These are phyloP conservation scores for Scaptomyza hsui DNA, from an alignment of 1,140 invertebrate species.

Conservation along the genomic window DNA sequence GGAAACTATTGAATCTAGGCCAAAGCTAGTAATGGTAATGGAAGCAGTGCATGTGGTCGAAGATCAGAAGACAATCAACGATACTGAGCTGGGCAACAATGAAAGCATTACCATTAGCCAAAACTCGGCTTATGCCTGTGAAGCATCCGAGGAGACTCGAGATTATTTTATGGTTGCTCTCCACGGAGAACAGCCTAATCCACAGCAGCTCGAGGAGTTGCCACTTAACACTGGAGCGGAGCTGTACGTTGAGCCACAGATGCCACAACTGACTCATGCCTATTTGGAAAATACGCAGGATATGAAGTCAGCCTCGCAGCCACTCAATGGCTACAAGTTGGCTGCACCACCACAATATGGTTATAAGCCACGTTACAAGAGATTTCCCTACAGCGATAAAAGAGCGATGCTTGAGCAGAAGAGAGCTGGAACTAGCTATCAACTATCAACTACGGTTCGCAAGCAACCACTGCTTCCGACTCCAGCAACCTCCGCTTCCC, in stretches of 20 bases:
- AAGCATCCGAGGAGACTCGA: slow-evolving; percentile 1
- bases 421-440: not conserved
- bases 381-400: not conserved
- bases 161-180: slow-evolving; percentile 47
- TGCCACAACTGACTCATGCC: too few relatives aligned
- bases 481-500: not conserved
- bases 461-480: not conserved
- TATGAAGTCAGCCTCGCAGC: not conserved
- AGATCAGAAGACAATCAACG: not conserved
- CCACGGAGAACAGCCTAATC: slow-evolving; percentile 30
- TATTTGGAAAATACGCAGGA: too few relatives aligned
- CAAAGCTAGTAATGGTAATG: slow-evolving; percentile 37
- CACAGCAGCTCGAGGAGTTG: not conserved
- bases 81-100: not conserved
- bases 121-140: not conserved
- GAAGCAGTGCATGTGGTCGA: slow-evolving; percentile 30
- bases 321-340: not conserved
- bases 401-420: not conserved
- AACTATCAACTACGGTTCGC: not conserved
- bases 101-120: slow-evolving; percentile 19
- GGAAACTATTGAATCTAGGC: too few relatives aligned
- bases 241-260: not conserved
- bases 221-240: not conserved
- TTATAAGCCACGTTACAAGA: not conserved
- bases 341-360: not conserved